Evolutionary conservation across 2,113 vertebrate genomes (phyloP), one percentile per base, ranked within the genome.

Genomic region (Dicaeum eximium): DNA sequence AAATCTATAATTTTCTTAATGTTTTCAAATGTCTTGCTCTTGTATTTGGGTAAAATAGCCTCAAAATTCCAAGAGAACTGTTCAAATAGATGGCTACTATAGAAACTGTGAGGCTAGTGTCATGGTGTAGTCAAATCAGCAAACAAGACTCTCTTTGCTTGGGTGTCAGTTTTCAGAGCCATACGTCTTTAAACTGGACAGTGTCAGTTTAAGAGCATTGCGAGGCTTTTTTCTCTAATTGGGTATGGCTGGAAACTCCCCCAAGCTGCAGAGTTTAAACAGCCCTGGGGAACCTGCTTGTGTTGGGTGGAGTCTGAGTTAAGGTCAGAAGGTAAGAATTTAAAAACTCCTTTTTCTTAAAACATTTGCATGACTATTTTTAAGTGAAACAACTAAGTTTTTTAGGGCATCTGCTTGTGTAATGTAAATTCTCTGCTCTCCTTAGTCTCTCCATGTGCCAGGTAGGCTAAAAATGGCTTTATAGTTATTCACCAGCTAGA

Each of bases 171-270:
- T 95, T 86, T 75, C 60, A 72, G 53, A 81, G 18, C 21, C 1
- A 0, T 78, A 23, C 0, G 3, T 42, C 62, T 85, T 94, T 81
- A 84, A 94, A 17, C 2, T 56, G 69, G 13, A 37, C 40, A 19
- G 74, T 31, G 38, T 38, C 60, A n/a, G 58, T 11, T 77, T 74
- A 80, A 35, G 5, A 53, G 71, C 27, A 28, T 4, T 13, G 31
- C 47, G 44, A 65, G 60, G 4, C 22, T 24, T 89, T 80, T 80
- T 4, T 15, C 31, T 92, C 60, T 58, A 33, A 87, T 85, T 67
- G 75, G 77, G 18, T 50, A 53, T 23, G 4, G 37, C 31, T 64
- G 77, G 90, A 37, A 91, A 88, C 95, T 89, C 86, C 94, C 87
- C 42, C 5, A 0, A 51, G 65, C 57, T 77, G 57, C n/a, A 16